Percentiles rank a stretch among this genome's conserved stretches.
These are phyloP conservation scores for Scaptomyza parva DNA, from an alignment of 2,888 invertebrate genomes.

Conservation along the genomic window DNA sequence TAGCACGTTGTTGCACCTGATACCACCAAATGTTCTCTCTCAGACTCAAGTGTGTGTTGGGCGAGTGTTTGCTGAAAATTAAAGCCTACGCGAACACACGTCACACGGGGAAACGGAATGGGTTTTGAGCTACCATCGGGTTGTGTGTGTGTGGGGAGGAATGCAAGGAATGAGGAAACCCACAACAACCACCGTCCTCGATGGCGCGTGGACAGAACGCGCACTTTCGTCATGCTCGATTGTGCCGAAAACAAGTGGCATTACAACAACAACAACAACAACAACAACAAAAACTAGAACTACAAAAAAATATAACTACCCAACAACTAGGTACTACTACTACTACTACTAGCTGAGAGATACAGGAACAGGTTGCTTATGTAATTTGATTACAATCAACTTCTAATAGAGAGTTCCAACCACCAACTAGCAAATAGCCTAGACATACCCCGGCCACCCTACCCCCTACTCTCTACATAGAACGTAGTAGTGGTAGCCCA, in stretches of 20 bases:
- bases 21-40: conserved; percentile 22
- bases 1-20: conserved; percentile 56
- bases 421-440: conserved; percentile 40
- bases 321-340: conserved; percentile 29
- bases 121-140: background rate
- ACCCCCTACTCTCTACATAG: background rate
- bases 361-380: conserved; percentile 81
- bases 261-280: conserved; percentile 39
- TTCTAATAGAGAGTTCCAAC: conserved; percentile 78
- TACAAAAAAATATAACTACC: conserved; percentile 22
- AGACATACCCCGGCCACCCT: no score
- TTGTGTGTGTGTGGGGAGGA: background rate
- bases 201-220: conserved; percentile 72
- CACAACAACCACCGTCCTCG: conserved; percentile 67
- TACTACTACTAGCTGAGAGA: conserved; percentile 14
- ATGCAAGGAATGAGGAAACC: conserved; percentile 17
- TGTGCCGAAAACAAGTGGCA: conserved; percentile 77
- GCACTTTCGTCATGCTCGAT: conserved; percentile 79
- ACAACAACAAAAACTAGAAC: conserved; percentile 15
- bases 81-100: conserved; percentile 55
- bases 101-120: conserved; percentile 26
- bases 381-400: conserved; percentile 83
- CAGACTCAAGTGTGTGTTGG: conserved; percentile 21
- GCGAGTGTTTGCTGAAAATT: conserved; percentile 65
- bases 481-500: background rate